A percentile compares a stretch with the other conserved stretches of the same genome.
These are phyloP conservation scores for Lepidotrigona ventralis DNA, from an alignment of 1,140 invertebrate species.

Conservation along the genomic window DNA sequence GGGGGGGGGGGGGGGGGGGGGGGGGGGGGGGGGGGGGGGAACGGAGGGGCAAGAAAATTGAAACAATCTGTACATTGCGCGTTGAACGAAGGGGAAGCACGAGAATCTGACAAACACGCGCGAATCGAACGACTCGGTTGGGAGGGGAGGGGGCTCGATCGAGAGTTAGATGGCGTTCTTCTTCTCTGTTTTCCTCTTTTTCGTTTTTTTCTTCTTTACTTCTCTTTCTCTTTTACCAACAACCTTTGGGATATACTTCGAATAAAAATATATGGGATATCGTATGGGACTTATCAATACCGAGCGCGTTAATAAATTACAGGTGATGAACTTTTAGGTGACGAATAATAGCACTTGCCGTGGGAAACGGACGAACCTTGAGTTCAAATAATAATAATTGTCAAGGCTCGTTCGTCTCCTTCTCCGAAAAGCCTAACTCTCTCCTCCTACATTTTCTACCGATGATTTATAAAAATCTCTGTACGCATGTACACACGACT, in stretches of 20 bases:
- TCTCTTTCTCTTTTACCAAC: not conserved
- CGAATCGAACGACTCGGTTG: not conserved
- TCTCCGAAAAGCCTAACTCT: not conserved
- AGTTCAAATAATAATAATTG: not conserved
- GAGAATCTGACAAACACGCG: not conserved
- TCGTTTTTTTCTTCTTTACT: no score
- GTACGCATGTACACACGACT: not conserved
- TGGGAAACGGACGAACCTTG: not conserved
- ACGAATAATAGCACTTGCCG: not conserved
- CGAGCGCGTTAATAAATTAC: constrained; percentile 3
- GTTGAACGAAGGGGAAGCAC: not conserved
- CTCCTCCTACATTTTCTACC: not conserved
- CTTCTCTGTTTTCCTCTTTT: not conserved
- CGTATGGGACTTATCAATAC: not conserved
- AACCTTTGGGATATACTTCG: constrained; percentile 39
- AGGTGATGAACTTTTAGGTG: not conserved
- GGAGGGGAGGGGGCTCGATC: not conserved
- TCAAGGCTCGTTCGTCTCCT: not conserved
- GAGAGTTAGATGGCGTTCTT: not conserved
- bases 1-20: no score
- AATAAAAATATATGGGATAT: constrained; percentile 64
- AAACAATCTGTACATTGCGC: not conserved
- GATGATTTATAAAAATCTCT: not conserved
- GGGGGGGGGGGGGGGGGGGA: no score
- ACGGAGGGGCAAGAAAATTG: not conserved